These are phyloP conservation scores for Ganaspis sp. DNA, from an alignment of 1,140 invertebrate genomes.

Conservation along the genomic window DNA sequence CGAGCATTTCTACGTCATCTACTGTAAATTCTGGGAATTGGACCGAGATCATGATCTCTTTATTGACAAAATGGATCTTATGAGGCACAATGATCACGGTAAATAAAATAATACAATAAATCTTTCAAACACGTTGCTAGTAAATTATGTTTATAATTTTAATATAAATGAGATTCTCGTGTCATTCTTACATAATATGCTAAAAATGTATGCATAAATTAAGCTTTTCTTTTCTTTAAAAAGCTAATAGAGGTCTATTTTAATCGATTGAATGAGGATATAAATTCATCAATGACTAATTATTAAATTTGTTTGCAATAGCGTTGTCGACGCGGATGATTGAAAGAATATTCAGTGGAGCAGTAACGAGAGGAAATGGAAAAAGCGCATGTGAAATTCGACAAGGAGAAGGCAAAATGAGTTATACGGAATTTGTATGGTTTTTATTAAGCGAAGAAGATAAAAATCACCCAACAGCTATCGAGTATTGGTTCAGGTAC, in stretches of 20 bases:
- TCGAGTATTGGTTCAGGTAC: slow-evolving; percentile 94
- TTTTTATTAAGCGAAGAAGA: slow-evolving; percentile 99
- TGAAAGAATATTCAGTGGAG: slow-evolving; percentile 97
- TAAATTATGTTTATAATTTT: no score
- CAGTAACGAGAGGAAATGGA: slow-evolving; percentile 88
- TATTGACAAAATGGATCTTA: slow-evolving; percentile 95
- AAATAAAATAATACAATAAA: slow-evolving; percentile 42
- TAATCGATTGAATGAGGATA: neutral
- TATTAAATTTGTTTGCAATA: slow-evolving; percentile 66
- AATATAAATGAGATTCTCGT: no score
- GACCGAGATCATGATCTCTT: slow-evolving; percentile 98
- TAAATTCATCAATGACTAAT: slow-evolving; percentile 12
- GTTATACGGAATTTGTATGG: slow-evolving; percentile 99
- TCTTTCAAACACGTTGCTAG: no score
- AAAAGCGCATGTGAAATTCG: slow-evolving; percentile 61
- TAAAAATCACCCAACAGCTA: slow-evolving; percentile 95
- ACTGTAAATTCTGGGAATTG: slow-evolving; percentile 99
- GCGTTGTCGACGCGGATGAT: slow-evolving; percentile 96
- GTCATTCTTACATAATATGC: no score
- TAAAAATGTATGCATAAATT: no score
- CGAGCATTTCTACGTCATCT: slow-evolving; percentile 99
- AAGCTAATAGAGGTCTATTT: neutral
- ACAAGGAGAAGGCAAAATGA: slow-evolving; percentile 86
- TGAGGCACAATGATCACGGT: slow-evolving; percentile 97
- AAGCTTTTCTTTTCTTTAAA: no score